Percentiles rank a stretch among this genome's conserved stretches.
Conservation (phyloP, 2,888 invertebrate species). For the Malacosoma neustria region DNA sequence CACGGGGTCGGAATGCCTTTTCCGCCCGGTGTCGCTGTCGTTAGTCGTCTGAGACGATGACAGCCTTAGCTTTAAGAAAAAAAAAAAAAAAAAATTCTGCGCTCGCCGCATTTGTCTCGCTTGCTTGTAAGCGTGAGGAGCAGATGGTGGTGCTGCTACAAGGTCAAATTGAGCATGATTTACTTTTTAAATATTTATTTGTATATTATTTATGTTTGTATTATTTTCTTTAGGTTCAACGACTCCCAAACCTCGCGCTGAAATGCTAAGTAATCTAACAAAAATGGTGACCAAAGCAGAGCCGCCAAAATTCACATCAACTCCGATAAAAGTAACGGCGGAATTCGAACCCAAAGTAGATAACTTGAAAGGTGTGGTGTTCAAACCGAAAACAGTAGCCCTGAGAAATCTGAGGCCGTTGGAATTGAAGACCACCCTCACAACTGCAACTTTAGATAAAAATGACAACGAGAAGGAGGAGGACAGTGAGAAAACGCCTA, state of each 20-base stretch:
- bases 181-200: no score
- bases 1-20: no score
- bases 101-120: no score
- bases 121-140: no score
- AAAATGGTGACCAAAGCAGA: slow-evolving; percentile 21
- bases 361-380: slow-evolving; percentile 9
- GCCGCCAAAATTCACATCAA: slow-evolving; percentile 20
- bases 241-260: background rate
- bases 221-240: background rate
- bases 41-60: no score
- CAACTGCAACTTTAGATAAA: slow-evolving; percentile 40
- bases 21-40: no score
- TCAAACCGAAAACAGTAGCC: slow-evolving; percentile 14
- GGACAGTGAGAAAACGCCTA: slow-evolving; percentile 46
- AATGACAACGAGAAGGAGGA: slow-evolving; percentile 72
- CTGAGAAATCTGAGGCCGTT: slow-evolving; percentile 65
- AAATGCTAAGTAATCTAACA: background rate
- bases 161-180: no score
- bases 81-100: no score
- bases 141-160: no score
- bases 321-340: slow-evolving; percentile 18
- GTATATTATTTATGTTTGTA: no score
- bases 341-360: slow-evolving; percentile 13
- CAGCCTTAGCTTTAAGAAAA: no score
- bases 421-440: slow-evolving; percentile 70